phyloP scores from a whole-genome alignment of 2,888 invertebrate genomes.

The Chrysodeixis includens region DNA sequence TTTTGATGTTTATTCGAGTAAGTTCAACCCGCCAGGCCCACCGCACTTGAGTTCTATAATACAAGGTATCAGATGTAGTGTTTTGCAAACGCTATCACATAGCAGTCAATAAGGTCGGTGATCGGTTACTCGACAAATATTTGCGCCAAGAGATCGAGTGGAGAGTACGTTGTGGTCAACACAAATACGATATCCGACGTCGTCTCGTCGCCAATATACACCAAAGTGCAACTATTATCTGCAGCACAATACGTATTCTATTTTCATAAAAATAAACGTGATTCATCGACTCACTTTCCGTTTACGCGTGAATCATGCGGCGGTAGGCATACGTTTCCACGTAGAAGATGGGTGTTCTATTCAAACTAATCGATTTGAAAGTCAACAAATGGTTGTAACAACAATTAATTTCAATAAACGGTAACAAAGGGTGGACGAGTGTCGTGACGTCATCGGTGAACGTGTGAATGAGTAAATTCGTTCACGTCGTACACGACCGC shows the following conservation, averaged over 20 bases:
- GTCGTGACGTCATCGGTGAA: conserved; percentile 37
- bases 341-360: conserved; percentile 36
- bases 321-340: conserved; percentile 28
- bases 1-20: conserved; percentile 35
- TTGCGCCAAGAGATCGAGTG: conserved; percentile 75
- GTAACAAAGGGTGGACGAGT: conserved; percentile 41
- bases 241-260: conserved; percentile 20
- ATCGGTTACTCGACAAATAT: conserved; percentile 82
- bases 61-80: conserved; percentile 67
- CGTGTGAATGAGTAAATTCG: conserved; percentile 72
- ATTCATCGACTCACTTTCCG: conserved; percentile 39
- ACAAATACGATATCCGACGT: conserved; percentile 73
- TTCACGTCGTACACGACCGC: conserved; percentile 68
- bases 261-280: conserved; percentile 44
- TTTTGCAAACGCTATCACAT: conserved; percentile 78
- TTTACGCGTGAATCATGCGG: conserved; percentile 34
- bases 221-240: conserved; percentile 44
- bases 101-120: conserved; percentile 76
- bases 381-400: conserved; percentile 45
- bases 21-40: conserved; percentile 15
- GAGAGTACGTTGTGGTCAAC: conserved; percentile 73
- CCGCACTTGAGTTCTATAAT: conserved; percentile 32
- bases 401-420: conserved; percentile 51
- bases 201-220: conserved; percentile 47
- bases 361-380: conserved; percentile 51